A percentile compares a stretch with the other conserved stretches of the same genome.
Conservation (phyloP, 2,888 invertebrate genomes). For the Sepioteuthis lessoniana region DNA sequence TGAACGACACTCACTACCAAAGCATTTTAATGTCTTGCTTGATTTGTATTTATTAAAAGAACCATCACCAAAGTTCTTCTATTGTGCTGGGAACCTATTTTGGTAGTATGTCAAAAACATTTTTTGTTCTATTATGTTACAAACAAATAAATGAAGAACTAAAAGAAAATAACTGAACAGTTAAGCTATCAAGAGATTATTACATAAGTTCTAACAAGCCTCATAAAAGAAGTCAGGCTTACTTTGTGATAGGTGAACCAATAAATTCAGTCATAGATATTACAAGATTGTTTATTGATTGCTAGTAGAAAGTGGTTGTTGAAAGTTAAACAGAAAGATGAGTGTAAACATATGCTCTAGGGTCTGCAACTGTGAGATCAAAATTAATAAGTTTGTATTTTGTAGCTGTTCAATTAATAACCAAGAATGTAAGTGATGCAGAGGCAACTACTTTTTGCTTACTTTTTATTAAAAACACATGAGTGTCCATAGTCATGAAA, state of each 20-base stretch:
- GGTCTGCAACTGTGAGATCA: background rate
- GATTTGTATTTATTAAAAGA: background rate
- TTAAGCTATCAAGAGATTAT: background rate
- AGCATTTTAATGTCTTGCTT: background rate
- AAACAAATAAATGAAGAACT: background rate
- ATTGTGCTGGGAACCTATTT: background rate
- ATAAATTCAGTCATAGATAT: background rate
- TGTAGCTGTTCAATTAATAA: background rate
- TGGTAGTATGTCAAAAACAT: background rate
- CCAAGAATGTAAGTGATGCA: background rate
- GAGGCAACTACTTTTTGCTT: background rate
- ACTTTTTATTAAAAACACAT: background rate
- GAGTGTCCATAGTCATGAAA: conserved; percentile 8
- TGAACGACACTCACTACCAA: background rate
- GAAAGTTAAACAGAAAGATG: background rate
- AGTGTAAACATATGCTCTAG: conserved; percentile 2
- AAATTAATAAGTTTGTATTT: background rate
- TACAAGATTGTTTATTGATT: conserved; percentile 24
- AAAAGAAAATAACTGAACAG: background rate
- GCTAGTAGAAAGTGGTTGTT: background rate
- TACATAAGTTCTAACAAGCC: background rate
- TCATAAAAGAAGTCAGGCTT: background rate
- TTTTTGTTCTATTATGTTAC: background rate
- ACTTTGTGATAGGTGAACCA: background rate
- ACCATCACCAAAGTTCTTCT: background rate